Evolutionary conservation across 2,113 vertebrate genomes (phyloP).

Genomic region (Damaliscus lunatus): DNA sequence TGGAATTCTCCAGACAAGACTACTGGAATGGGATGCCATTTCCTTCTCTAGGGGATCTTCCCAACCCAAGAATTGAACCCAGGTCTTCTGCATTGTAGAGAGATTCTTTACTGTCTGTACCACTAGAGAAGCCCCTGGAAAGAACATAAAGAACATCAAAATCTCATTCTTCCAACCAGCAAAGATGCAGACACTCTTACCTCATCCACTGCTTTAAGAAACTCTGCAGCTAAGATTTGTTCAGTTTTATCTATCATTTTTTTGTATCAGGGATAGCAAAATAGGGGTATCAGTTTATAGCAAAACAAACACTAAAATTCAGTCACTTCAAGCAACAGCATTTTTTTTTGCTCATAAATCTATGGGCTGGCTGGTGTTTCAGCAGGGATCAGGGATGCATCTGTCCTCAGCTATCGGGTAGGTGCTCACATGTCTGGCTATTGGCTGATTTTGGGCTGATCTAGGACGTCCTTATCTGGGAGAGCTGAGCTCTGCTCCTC

Average conservation of each 20-base stretch:
- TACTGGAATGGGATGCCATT: not conserved
- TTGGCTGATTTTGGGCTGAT: not conserved
- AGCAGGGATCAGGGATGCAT: not conserved
- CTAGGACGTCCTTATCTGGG: not conserved
- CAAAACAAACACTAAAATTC: not conserved
- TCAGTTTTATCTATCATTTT: not conserved
- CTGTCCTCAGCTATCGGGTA: not conserved
- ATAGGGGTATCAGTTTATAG: not conserved
- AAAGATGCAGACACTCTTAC: too few species aligned
- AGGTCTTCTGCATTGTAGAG: not conserved
- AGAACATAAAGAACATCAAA: not conserved
- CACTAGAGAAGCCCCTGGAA: not conserved
- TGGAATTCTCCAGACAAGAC: not conserved
- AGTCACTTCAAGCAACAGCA: not conserved
- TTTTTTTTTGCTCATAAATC: not conserved
- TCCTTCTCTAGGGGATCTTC: not conserved
- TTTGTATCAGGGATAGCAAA: not conserved
- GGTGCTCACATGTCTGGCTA: not conserved
- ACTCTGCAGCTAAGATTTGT: not conserved
- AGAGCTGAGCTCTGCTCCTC: not conserved
- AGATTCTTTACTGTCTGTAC: not conserved
- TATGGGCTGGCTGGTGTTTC: not conserved
- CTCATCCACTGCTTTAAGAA: not conserved
- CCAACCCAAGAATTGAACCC: not conserved
- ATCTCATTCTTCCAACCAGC: not conserved